Conservation (phyloP, 2,113 vertebrate species). For the Notarius lentiginosus region DNA sequence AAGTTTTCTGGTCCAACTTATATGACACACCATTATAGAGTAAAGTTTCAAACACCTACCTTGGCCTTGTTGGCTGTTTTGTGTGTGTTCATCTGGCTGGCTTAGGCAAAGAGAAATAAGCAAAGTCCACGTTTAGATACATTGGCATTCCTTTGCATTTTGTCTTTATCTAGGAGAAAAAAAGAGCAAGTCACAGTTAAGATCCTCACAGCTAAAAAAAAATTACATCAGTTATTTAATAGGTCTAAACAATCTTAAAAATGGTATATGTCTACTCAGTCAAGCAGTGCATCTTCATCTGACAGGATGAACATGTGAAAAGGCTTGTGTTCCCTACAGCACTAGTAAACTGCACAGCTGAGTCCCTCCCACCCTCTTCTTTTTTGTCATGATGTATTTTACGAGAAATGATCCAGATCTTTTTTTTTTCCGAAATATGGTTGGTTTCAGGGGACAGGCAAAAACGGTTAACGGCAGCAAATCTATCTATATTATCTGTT, state of each 20-base stretch:
- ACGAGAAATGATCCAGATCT: not conserved
- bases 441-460: not conserved
- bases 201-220: not conserved
- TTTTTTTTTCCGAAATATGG: not conserved
- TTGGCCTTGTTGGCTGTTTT: constrained; percentile 61
- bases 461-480: not conserved
- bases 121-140: constrained; percentile 61
- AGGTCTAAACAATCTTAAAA: not conserved
- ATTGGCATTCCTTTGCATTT: constrained; percentile 51
- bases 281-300: not conserved
- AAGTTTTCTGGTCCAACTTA: not conserved
- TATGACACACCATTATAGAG: not conserved
- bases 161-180: constrained; percentile 26
- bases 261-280: not conserved
- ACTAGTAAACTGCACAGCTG: not conserved
- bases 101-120: constrained; percentile 50
- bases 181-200: not conserved
- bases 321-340: not conserved
- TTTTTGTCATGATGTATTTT: constrained; percentile 16
- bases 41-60: constrained; percentile 47
- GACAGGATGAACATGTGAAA: not conserved
- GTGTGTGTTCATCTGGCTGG: constrained; percentile 66
- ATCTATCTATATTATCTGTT: not conserved
- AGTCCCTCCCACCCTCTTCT: constrained; percentile 14
- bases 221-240: not conserved